A percentile compares a stretch with the other conserved stretches of the same genome.
Conservation (phyloP, 2,113 vertebrate species). For the Chionodraco myersi region DNA sequence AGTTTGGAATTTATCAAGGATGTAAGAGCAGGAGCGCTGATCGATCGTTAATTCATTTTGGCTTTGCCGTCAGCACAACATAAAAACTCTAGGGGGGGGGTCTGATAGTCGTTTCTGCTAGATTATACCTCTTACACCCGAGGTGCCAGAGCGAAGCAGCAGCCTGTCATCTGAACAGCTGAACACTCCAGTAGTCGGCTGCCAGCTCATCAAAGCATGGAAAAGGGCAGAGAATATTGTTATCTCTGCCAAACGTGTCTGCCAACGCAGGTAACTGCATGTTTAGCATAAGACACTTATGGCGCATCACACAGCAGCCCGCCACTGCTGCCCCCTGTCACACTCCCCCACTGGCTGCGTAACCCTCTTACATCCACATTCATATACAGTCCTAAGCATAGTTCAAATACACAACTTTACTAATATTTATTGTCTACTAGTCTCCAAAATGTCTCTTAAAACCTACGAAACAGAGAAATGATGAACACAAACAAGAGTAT, state of each 20-base stretch:
- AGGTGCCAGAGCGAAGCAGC: slow-evolving; percentile 37
- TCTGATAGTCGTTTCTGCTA: slow-evolving; percentile 8
- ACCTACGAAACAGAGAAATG: slow-evolving; percentile 3
- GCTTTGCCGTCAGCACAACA: slow-evolving; percentile 26
- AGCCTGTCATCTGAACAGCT: slow-evolving; percentile 50
- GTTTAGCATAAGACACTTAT: slow-evolving; percentile 57
- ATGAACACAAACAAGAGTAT: neutral
- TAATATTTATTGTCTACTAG: too few species aligned
- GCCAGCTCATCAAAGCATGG: slow-evolving; percentile 67
- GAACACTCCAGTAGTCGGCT: slow-evolving; percentile 36
- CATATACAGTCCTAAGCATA: neutral
- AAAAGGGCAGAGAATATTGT: slow-evolving; percentile 61
- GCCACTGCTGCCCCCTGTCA: neutral
- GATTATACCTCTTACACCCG: slow-evolving; percentile 29
- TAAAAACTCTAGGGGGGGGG: slow-evolving; percentile 2
- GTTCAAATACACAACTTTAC: neutral
- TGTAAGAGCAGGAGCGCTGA: slow-evolving; percentile 16
- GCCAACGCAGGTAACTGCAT: slow-evolving; percentile 69
- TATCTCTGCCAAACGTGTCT: slow-evolving; percentile 52
- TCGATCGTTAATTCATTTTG: slow-evolving; percentile 62
- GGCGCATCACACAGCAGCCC: slow-evolving; percentile 42
- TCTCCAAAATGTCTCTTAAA: neutral
- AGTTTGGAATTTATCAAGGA: slow-evolving; percentile 38
- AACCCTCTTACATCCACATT: neutral
- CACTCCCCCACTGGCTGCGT: slow-evolving; percentile 11